phyloP scores from a whole-genome alignment of 2,797 vertebrate genomes.

The Fratercula arctica region DNA sequence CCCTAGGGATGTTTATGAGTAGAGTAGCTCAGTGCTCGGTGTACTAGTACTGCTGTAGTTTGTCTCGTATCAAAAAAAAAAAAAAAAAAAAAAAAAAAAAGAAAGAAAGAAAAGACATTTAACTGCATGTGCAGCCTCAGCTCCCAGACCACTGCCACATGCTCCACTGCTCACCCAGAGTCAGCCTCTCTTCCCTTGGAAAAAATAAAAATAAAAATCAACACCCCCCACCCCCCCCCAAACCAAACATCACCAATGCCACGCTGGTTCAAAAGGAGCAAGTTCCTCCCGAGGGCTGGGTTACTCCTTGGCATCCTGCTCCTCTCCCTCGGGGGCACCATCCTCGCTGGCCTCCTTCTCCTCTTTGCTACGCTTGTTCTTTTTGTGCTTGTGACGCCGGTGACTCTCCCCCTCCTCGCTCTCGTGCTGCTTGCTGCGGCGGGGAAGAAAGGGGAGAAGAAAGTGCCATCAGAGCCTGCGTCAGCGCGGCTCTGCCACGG shows the following conservation, averaged over 20 bases:
- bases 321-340: conserved; percentile 45
- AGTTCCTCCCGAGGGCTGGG: not conserved
- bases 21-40: conserved; percentile 51
- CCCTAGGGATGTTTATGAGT: conserved; percentile 3
- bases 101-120: not conserved
- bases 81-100: not conserved
- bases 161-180: not conserved
- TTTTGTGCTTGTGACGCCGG: conserved; percentile 82
- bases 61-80: conserved; percentile 21
- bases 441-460: not conserved
- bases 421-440: conserved; percentile 74
- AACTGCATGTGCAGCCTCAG: not conserved
- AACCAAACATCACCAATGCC: not conserved
- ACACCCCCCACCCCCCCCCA: not conserved
- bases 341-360: conserved; percentile 75
- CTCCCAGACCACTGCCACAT: not conserved
- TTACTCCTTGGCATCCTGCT: conserved; percentile 72
- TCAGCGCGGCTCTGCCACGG: not conserved
- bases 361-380: conserved; percentile 79
- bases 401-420: conserved; percentile 77
- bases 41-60: not conserved
- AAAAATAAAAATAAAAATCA: not conserved
- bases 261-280: not conserved
- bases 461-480: not conserved
- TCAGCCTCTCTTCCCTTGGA: conserved; percentile 6